Conservation (phyloP, 2,888 invertebrate genomes). For the Tetragonula carbonaria region DNA sequence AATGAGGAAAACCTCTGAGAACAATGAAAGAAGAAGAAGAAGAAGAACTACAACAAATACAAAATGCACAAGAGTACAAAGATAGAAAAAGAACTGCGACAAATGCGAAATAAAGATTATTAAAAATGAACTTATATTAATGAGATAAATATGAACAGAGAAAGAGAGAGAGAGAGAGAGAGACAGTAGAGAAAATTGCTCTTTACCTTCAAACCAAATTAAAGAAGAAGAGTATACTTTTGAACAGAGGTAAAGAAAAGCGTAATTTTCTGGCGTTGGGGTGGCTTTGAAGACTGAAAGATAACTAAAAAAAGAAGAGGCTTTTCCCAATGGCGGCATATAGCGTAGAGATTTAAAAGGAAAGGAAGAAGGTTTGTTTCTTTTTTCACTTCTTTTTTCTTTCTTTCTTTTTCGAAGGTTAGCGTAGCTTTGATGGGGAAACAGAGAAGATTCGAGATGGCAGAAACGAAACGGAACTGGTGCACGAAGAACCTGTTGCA, state of each 20-base stretch:
- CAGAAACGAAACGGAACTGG: background rate
- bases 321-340: background rate
- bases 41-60: too few relatives aligned
- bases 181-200: background rate
- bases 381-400: background rate
- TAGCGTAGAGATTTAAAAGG: background rate
- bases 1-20: too few relatives aligned
- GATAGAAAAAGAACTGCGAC: too few relatives aligned
- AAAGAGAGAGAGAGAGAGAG: background rate
- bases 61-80: too few relatives aligned
- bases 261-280: background rate
- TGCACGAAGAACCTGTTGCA: slow-evolving; percentile 61
- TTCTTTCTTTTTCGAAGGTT: too few relatives aligned
- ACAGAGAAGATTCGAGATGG: background rate
- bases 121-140: background rate
- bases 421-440: background rate
- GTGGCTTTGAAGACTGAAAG: background rate
- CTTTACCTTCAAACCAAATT: background rate
- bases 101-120: too few relatives aligned
- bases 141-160: background rate
- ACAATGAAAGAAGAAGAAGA: too few relatives aligned
- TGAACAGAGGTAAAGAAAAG: background rate
- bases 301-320: background rate
- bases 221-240: background rate
- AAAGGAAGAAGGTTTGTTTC: background rate